Percentiles rank a stretch among this genome's conserved stretches.
These are phyloP conservation scores for Onchidella celtica DNA, from an alignment of 2,888 invertebrate genomes.

Conservation along the genomic window DNA sequence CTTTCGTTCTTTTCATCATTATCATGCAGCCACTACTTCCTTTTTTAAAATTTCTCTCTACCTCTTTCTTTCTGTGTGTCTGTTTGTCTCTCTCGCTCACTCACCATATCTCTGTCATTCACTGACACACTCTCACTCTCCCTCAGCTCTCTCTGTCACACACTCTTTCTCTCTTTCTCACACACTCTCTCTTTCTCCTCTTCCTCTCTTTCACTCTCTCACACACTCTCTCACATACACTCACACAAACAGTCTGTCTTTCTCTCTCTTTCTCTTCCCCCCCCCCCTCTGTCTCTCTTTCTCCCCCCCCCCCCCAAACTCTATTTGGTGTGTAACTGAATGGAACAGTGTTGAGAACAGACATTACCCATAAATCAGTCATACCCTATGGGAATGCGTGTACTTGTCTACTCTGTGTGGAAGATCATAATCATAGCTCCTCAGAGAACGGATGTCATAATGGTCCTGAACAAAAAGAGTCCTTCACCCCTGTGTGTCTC, in stretches of 20 bases:
- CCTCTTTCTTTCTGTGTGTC: slow-evolving; percentile 48
- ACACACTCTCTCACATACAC: neutral
- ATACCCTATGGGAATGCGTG: too few relatives aligned
- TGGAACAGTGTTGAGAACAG: too few relatives aligned
- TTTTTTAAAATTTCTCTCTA: too few relatives aligned
- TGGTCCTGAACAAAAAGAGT: too few relatives aligned
- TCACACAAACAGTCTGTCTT: neutral
- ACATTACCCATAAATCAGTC: too few relatives aligned
- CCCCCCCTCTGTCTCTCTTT: neutral
- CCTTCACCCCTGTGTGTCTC: too few relatives aligned
- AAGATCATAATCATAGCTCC: too few relatives aligned
- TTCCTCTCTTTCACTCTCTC: neutral
- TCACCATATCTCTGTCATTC: neutral
- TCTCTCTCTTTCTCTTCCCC: neutral
- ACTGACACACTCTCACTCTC: neutral
- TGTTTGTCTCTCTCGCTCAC: slow-evolving; percentile 44
- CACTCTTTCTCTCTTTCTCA: neutral
- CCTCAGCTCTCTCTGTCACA: neutral
- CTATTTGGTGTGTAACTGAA: too few relatives aligned
- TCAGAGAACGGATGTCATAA: too few relatives aligned
- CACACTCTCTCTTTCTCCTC: neutral
- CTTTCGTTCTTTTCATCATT: too few relatives aligned
- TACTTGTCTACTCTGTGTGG: too few relatives aligned
- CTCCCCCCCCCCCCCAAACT: neutral
- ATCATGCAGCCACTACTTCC: too few relatives aligned